A percentile compares a stretch with the other conserved stretches of the same genome.
These are phyloP conservation scores for Hormiphora californensis DNA, from an alignment of 37 sponge, comb jelly and placozoan species.

Conservation along the genomic window DNA sequence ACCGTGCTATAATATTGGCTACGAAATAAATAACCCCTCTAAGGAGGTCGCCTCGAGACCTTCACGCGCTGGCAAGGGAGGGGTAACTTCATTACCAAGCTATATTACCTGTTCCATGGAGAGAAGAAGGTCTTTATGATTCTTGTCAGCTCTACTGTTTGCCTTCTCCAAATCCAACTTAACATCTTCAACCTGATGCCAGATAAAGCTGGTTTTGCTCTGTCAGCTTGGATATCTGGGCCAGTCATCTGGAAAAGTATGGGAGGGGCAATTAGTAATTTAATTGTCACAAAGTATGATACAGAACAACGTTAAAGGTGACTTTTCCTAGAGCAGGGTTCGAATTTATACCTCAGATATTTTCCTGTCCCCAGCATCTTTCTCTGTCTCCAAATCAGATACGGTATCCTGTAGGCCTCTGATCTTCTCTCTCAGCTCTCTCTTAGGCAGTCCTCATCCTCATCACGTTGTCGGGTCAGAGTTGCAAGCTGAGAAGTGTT, in stretches of 20 bases:
- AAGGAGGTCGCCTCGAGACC: too few relatives aligned
- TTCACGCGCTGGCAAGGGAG: too few relatives aligned
- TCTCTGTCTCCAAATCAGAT: not conserved
- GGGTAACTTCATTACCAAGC: too few relatives aligned
- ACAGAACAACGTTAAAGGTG: too few relatives aligned
- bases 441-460: conserved; percentile 9
- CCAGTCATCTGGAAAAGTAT: conserved; percentile 7
- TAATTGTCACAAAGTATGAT: too few relatives aligned
- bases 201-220: too few relatives aligned
- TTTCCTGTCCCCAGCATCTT: not conserved
- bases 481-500: not conserved
- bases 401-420: not conserved
- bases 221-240: not conserved
- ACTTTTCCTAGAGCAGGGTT: not conserved
- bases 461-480: conserved; percentile 21
- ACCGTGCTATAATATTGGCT: too few relatives aligned
- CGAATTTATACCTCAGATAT: not conserved
- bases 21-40: too few relatives aligned
- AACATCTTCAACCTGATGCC: too few relatives aligned
- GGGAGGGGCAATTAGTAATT: not conserved
- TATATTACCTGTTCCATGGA: conserved; percentile 42
- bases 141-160: conserved; percentile 19
- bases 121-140: conserved; percentile 15
- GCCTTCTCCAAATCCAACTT: not conserved
- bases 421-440: conserved; percentile 45